phyloP scores from a whole-genome alignment of 1,140 invertebrate species.

The Trypoxylus dichotomus region DNA sequence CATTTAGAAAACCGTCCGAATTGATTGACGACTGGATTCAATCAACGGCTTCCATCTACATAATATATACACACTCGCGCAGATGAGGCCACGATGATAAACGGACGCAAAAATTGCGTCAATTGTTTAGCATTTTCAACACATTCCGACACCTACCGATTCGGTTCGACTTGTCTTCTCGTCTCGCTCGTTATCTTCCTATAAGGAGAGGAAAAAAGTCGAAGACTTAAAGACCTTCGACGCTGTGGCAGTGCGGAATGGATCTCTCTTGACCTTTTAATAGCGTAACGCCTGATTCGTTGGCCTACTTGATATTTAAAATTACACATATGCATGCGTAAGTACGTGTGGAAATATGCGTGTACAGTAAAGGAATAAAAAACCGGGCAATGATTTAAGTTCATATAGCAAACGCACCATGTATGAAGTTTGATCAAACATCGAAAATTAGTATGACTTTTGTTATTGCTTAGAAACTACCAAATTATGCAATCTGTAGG shows the following conservation, averaged over 20 bases:
- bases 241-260: not conserved
- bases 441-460: no score
- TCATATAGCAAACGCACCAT: no score
- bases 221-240: not conserved
- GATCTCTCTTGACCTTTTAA: constrained; percentile 2
- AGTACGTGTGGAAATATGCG: not conserved
- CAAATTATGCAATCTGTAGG: no score
- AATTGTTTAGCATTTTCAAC: not conserved
- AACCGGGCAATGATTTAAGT: not conserved
- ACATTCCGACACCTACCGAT: not conserved
- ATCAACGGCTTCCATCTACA: not conserved
- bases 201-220: not conserved
- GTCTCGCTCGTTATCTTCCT: not conserved
- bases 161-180: not conserved
- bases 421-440: no score
- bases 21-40: not conserved
- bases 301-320: not conserved
- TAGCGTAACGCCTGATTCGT: not conserved
- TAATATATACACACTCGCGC: not conserved
- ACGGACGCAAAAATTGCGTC: not conserved
- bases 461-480: no score
- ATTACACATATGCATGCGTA: not conserved
- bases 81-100: not conserved
- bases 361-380: not conserved
- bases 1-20: not conserved